phyloP scores from a whole-genome alignment of 2,888 invertebrate species.

The Myopa testacea region DNA sequence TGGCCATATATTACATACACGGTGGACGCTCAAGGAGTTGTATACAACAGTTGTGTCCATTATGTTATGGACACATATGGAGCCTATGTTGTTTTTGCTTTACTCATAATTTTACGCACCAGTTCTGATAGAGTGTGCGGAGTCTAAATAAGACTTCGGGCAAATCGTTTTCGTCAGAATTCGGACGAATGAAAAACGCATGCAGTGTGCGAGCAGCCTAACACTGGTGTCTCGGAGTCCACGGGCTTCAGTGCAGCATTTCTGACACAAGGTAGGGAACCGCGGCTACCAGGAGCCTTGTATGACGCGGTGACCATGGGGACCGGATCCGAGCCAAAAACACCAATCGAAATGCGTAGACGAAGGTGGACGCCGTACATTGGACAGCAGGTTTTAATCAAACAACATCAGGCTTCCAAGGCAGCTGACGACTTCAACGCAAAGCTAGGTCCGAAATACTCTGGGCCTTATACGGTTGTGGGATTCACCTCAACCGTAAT shows the following conservation, averaged over 20 bases:
- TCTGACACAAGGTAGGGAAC: conserved; percentile 18
- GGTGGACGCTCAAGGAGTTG: too few relatives aligned
- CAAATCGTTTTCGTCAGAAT: too few relatives aligned
- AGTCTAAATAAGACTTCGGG: too few relatives aligned
- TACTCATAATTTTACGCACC: too few relatives aligned
- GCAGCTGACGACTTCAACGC: not conserved
- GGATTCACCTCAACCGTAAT: conserved; percentile 17
- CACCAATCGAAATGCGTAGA: not conserved
- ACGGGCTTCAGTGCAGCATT: conserved; percentile 18
- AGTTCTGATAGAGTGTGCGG: too few relatives aligned
- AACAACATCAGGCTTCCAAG: conserved; percentile 12
- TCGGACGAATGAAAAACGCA: too few relatives aligned
- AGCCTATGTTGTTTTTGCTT: too few relatives aligned
- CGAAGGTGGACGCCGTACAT: conserved; percentile 8
- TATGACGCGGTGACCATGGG: conserved; percentile 3
- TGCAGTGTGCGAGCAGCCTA: too few relatives aligned
- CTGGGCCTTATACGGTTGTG: conserved; percentile 7
- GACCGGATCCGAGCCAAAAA: not conserved
- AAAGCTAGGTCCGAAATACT: conserved; percentile 19
- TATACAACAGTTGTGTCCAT: too few relatives aligned
- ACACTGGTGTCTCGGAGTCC: conserved; percentile 7
- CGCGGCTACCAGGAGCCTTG: not conserved
- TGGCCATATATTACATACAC: too few relatives aligned
- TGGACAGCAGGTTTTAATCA: not conserved
- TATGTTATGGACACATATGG: too few relatives aligned